phyloP scores from a whole-genome alignment of 2,113 vertebrate species.

The Petrocephalus zakoni region DNA sequence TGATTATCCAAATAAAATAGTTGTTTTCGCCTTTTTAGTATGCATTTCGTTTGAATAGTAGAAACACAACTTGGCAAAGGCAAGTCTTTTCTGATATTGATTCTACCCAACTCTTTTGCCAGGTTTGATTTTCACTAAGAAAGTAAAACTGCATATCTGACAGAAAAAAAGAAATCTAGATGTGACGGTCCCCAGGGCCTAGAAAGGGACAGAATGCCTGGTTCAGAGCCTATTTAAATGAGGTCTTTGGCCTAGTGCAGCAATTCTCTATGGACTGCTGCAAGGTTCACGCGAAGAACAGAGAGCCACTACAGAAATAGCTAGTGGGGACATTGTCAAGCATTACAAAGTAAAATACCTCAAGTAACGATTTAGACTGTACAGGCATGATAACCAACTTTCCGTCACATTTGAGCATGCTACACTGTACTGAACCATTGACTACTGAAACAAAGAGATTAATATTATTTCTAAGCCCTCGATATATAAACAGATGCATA shows the following conservation, averaged over 20 bases:
- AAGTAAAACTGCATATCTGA: conserved; percentile 11
- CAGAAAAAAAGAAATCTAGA: conserved; percentile 19
- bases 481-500: background rate
- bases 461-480: background rate
- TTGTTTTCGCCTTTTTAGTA: background rate
- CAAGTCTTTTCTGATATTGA: background rate
- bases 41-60: background rate
- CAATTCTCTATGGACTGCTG: conserved; percentile 17
- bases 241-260: conserved; percentile 10
- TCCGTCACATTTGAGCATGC: background rate
- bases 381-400: background rate
- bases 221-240: conserved; percentile 29
- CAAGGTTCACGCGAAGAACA: background rate
- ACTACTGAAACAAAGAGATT: background rate
- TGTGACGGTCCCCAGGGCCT: conserved; percentile 11
- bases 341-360: conserved; percentile 20
- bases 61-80: background rate
- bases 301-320: conserved; percentile 10
- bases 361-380: background rate
- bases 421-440: background rate
- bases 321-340: conserved; percentile 12
- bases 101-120: background rate
- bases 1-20: background rate
- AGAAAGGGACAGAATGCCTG: conserved; percentile 9
- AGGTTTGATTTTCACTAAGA: conserved; percentile 3